Percentiles rank a stretch among this genome's conserved stretches.
These are phyloP conservation scores for Yponomeuta evonymella DNA, from an alignment of 2,888 invertebrate species.

Conservation along the genomic window DNA sequence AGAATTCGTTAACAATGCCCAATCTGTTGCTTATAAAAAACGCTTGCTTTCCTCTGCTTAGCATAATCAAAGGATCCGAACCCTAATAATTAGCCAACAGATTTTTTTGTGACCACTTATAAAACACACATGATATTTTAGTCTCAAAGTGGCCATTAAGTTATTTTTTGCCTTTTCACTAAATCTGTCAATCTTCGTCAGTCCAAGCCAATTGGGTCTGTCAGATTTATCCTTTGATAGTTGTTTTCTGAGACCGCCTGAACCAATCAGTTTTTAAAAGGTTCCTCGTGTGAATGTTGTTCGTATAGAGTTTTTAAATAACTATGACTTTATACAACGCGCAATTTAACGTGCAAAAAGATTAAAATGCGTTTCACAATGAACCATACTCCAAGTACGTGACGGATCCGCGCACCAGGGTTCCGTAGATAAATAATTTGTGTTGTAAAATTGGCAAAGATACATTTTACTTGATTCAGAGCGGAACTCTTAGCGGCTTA, in stretches of 20 bases:
- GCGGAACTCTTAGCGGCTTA: too few relatives aligned
- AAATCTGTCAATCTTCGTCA: constrained; percentile 48
- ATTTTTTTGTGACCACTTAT: background rate
- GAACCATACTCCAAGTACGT: too few relatives aligned
- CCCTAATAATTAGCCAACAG: background rate
- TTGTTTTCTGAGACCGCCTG: constrained; percentile 43
- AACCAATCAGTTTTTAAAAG: constrained; percentile 49
- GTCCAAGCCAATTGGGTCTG: constrained; percentile 40
- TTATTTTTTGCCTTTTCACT: constrained; percentile 26
- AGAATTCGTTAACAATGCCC: background rate
- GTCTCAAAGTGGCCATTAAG: background rate
- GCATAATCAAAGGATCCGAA: background rate
- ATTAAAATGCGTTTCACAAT: too few relatives aligned
- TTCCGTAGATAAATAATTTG: too few relatives aligned
- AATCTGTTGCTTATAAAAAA: background rate
- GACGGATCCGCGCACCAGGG: too few relatives aligned
- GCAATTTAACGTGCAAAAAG: too few relatives aligned
- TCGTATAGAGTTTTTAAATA: too few relatives aligned
- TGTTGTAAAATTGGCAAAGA: too few relatives aligned
- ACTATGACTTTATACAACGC: too few relatives aligned
- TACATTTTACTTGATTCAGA: too few relatives aligned
- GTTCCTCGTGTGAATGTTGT: too few relatives aligned
- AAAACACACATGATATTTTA: background rate
- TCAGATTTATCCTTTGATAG: constrained; percentile 48
- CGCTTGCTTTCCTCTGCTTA: background rate